Evolutionary conservation across 1,140 invertebrate species (phyloP).

Genomic region (Ridgeia piscesae): DNA sequence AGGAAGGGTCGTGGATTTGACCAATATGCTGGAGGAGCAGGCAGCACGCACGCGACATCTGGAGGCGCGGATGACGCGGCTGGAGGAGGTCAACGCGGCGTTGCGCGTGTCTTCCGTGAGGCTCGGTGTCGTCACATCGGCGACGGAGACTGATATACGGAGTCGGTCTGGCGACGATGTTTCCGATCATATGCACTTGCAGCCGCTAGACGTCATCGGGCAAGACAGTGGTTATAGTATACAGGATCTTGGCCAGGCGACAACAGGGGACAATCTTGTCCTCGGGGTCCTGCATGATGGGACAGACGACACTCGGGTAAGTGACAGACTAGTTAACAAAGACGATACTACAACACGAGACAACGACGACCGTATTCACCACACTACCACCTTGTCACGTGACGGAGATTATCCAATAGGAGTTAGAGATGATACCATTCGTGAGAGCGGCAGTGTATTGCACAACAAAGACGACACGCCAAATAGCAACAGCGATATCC

Average conservation of each 20-base stretch:
- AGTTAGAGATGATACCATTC: background rate
- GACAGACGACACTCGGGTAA: no score
- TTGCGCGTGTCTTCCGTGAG: constrained; percentile 42
- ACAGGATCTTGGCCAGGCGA: background rate
- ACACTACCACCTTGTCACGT: background rate
- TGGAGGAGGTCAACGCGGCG: constrained; percentile 46
- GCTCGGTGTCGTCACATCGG: constrained; percentile 29
- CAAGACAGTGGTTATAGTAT: background rate
- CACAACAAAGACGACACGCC: background rate
- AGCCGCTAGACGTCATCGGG: background rate
- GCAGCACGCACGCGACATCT: constrained; percentile 35
- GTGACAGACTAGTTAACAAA: no score
- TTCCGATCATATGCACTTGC: background rate
- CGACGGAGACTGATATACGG: background rate
- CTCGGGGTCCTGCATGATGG: background rate
- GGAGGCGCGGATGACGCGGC: constrained; percentile 34
- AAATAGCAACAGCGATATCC: background rate
- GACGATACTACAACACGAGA: background rate
- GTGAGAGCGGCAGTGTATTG: background rate
- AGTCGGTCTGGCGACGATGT: background rate
- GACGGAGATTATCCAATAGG: background rate
- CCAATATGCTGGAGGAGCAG: constrained; percentile 43
- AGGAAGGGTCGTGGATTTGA: constrained; percentile 29
- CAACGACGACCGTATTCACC: background rate
- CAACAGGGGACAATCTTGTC: background rate